A percentile compares a stretch with the other conserved stretches of the same genome.
Evolutionary conservation across 2,888 invertebrate genomes (phyloP).

Genomic region (Trissolcus brochymenae): DNA sequence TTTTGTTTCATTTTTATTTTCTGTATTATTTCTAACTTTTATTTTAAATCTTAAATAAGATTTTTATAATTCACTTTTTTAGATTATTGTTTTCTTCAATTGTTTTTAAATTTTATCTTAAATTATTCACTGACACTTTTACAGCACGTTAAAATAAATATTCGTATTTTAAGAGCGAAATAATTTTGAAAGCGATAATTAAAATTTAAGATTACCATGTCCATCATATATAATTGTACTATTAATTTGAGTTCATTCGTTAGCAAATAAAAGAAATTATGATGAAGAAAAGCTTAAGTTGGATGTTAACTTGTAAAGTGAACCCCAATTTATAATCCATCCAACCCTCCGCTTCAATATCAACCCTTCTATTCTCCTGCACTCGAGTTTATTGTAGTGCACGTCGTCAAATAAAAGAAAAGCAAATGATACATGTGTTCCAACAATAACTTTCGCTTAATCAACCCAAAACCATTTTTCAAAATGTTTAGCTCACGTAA

Average conservation of each 20-base stretch:
- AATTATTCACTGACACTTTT: no score
- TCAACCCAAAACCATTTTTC: not conserved
- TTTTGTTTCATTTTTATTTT: no score
- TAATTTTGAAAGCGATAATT: not conserved
- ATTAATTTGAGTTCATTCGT: slow-evolving; percentile 29
- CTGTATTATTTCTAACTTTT: no score
- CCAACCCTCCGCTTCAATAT: slow-evolving; percentile 32
- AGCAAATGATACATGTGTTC: slow-evolving; percentile 32
- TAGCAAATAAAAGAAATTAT: slow-evolving; percentile 16
- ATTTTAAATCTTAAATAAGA: no score
- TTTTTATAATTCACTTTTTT: no score
- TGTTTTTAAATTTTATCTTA: no score
- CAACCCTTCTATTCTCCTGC: slow-evolving; percentile 36
- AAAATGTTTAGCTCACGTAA: not conserved
- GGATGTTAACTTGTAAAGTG: slow-evolving; percentile 40
- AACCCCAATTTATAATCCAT: slow-evolving; percentile 51
- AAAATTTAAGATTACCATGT: not conserved
- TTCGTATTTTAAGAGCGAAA: no score
- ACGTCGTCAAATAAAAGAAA: slow-evolving; percentile 28
- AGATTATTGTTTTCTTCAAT: no score
- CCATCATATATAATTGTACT: slow-evolving; percentile 16
- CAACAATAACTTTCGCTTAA: slow-evolving; percentile 16
- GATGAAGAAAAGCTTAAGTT: slow-evolving; percentile 33
- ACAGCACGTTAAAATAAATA: no score
- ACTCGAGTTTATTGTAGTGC: slow-evolving; percentile 7